Evolutionary conservation across 2,797 vertebrate genomes (phyloP).

Genomic region (Platyrinchus mystaceus): DNA sequence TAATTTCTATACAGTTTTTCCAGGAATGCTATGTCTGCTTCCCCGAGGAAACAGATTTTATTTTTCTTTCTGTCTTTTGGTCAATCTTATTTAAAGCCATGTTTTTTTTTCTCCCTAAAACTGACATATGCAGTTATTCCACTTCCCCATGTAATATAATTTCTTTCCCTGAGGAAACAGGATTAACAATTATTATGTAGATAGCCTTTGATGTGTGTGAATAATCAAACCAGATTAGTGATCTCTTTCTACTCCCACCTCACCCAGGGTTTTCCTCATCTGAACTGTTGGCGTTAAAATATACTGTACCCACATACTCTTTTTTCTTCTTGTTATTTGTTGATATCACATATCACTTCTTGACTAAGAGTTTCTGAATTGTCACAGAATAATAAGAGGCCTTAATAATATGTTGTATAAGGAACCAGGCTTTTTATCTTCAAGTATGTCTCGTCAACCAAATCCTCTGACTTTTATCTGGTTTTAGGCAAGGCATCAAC

Average conservation of each 20-base stretch:
- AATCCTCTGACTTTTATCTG: not conserved
- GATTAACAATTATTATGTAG: not conserved
- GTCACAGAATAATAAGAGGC: not conserved
- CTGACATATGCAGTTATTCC: not conserved
- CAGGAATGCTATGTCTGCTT: not conserved
- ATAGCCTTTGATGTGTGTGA: not conserved
- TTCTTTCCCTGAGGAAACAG: not conserved
- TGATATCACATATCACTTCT: not conserved
- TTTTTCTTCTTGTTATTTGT: not conserved
- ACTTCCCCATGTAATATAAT: not conserved
- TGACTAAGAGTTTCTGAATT: conserved; percentile 1
- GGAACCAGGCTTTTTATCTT: not conserved
- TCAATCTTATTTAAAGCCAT: not conserved
- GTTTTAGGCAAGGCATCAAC: not conserved
- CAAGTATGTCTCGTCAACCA: not conserved
- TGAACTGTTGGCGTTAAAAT: not conserved
- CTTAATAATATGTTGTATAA: not conserved
- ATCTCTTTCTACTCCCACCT: not conserved
- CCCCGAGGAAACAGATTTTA: not conserved
- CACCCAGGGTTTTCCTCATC: rapidly evolving
- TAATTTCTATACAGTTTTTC: not conserved
- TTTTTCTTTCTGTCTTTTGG: not conserved
- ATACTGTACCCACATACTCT: not conserved
- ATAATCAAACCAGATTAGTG: not conserved
- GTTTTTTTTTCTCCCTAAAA: not conserved